phyloP scores from a whole-genome alignment of 2,888 invertebrate species.

The Vannuccia rotundouncinata region DNA sequence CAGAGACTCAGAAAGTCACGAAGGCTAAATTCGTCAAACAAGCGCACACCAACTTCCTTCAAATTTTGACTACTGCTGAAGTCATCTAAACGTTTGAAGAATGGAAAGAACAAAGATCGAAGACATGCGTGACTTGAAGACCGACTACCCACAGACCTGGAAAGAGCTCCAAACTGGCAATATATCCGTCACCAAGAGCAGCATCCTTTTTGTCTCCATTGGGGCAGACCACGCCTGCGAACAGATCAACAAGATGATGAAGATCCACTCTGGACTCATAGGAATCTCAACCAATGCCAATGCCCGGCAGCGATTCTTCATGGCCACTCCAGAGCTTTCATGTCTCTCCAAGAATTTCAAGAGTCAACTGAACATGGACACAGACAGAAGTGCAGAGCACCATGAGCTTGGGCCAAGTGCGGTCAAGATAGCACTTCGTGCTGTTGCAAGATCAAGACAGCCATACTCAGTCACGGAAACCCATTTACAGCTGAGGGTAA shows the following conservation, averaged over 20 bases:
- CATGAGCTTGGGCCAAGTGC: background rate
- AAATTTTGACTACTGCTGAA: too few species aligned
- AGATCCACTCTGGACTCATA: background rate
- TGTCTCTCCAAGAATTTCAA: background rate
- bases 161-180: background rate
- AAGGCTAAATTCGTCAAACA: slow-evolving; percentile 35
- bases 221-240: background rate
- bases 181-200: background rate
- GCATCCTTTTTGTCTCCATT: background rate
- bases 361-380: background rate
- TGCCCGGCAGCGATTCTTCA: background rate
- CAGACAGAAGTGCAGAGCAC: background rate
- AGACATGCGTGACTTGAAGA: background rate
- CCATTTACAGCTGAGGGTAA: slow-evolving; percentile 26
- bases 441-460: slow-evolving; percentile 39
- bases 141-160: background rate
- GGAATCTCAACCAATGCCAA: background rate
- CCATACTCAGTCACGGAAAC: slow-evolving; percentile 34
- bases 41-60: too few species aligned
- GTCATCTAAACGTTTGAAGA: too few species aligned
- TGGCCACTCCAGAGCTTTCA: background rate
- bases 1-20: slow-evolving; percentile 25
- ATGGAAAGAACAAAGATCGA: slow-evolving; percentile 31
- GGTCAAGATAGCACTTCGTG: slow-evolving; percentile 37
- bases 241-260: background rate